Evolutionary conservation across 2,113 vertebrate species (phyloP), one percentile per base, ranked within the genome.

Genomic region (Gambusia affinis): DNA sequence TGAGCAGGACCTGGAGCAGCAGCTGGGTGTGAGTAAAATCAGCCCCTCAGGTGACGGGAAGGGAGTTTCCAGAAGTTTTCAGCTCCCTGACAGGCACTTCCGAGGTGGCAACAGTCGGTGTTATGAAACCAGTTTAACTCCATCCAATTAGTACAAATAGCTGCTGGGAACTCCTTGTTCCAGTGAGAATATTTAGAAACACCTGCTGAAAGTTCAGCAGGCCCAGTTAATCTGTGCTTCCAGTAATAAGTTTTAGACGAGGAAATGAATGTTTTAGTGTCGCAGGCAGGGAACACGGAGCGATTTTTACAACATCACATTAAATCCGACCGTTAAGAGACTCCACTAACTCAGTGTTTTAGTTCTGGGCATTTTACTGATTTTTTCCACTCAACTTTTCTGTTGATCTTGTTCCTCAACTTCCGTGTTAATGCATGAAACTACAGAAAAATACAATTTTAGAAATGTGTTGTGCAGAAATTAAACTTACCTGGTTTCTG

Each of bases 51-150:
- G 65, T 42, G 65, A 67, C n/a, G 15, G 24, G 37, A 44, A 29
- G 65, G 65, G 65, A 67, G 65, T 67, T 67, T 67, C 65, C 65
- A 39, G 2, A 67, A 12, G 37, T 39, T 27, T 67, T 15, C 22
- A 42, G 11, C 65, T 27, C 1, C 17, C 35, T 39, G 64, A 67
- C 64, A 28, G 14, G 37, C n/a, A 44, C 64, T 67, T 67, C 39
- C 39, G 64, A 67, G 37, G n/a, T 42, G 12, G 11, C 33, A 64
- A 44, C 35, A 28, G 64, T 27, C 8, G 10, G 7, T n/a, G 22
- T n/a, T 39, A 7, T 15, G 35, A 42, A 67, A 67, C 63, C 63
- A 64, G 63, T 28, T 44, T 10, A 47, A 44, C 42, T 28, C n/a
- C 39, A 44, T 28, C 8, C 28, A 27, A 67, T 42, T 14, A 42